A percentile compares a stretch with the other conserved stretches of the same genome.
Conservation (phyloP, 2,888 invertebrate genomes). For the Dicyrtoma fusca region DNA sequence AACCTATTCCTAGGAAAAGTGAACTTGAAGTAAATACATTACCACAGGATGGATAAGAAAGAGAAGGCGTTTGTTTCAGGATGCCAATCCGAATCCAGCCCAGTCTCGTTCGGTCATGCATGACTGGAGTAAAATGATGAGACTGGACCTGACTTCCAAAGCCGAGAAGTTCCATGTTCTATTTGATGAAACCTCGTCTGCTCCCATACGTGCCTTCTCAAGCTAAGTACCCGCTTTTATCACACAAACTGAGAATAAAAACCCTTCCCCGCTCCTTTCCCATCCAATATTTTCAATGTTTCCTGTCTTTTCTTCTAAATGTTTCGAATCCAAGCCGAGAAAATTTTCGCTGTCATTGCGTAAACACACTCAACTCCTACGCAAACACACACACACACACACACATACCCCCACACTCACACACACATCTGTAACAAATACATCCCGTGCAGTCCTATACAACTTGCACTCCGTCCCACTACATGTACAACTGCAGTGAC, state of each 20-base stretch:
- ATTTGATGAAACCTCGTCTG: conserved; percentile 35
- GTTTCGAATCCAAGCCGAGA: conserved; percentile 6
- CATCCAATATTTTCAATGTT: conserved; percentile 21
- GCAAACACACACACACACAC: not conserved
- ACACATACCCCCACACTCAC: not conserved
- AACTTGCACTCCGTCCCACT: not conserved
- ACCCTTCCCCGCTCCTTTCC: conserved; percentile 11
- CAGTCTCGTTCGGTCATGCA: conserved; percentile 34
- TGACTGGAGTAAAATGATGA: conserved; percentile 37
- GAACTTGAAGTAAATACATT: conserved; percentile 37
- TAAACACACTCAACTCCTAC: conserved; percentile 2
- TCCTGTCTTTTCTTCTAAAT: not conserved
- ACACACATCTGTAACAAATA: not conserved
- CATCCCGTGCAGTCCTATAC: too few species aligned
- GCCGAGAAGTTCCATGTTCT: conserved; percentile 31
- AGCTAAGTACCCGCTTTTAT: conserved; percentile 28
- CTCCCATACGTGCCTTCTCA: conserved; percentile 28
- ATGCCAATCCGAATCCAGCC: conserved; percentile 27
- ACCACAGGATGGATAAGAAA: conserved; percentile 29
- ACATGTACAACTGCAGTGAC: too few species aligned
- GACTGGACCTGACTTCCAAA: conserved; percentile 35
- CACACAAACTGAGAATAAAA: conserved; percentile 27
- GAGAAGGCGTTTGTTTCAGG: conserved; percentile 28
- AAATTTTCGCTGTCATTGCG: conserved; percentile 6
- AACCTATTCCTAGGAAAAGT: conserved; percentile 35